Evolutionary conservation across 1,140 invertebrate species (phyloP), one percentile per base, ranked within the genome.

Genomic region (Globodera rostochiensis): DNA sequence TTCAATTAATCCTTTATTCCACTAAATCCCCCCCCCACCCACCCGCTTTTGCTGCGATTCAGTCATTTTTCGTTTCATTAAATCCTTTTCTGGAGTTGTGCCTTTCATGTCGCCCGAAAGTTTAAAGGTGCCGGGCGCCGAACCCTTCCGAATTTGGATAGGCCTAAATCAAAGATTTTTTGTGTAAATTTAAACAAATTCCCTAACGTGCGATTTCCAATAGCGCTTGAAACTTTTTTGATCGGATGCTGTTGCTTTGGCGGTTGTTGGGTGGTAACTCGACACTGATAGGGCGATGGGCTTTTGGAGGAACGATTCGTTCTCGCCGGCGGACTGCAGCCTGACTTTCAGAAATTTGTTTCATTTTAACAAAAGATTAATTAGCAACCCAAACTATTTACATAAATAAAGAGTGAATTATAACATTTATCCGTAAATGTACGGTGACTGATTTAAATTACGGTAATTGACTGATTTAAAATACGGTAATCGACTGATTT

Each of bases 291-390:
- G 25, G 69, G 69, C 69, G 69, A 71, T 11, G 69, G 69, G 6
- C 69, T 71, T 19, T 71, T 71, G 6, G 69, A 71, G 3, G 9
- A 21, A 15, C 69, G 69, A 19, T 64, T 13, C 57, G 57, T 15
- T 19, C 57, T 64, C 69, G 69, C 8, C 69, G 69, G 69, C 69
- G 69, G 69, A 71, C 69, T 71, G n/a, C 69, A 13, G 4, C 69
- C 69, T 71, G 69, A 36, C 36, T 36, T 36, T 36, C 36, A 36
- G 2, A 36, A 2, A 36, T 36, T 36, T 36, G 25, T 36, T 36
- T 36, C 25, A 36, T 36, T 36, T 36, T 64, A n/a, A 13, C 1
- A 1, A 64, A 64, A 64, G 60, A 13, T n/a, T 15, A 15, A 13
- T n/a, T n/a, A 64, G n/a, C 60, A 64, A 1, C 60, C 60, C 60